A percentile compares a stretch with the other conserved stretches of the same genome.
These are phyloP conservation scores for Scaptodrosophila latifasciaeformis DNA, from an alignment of 2,888 invertebrate species.

Conservation along the genomic window DNA sequence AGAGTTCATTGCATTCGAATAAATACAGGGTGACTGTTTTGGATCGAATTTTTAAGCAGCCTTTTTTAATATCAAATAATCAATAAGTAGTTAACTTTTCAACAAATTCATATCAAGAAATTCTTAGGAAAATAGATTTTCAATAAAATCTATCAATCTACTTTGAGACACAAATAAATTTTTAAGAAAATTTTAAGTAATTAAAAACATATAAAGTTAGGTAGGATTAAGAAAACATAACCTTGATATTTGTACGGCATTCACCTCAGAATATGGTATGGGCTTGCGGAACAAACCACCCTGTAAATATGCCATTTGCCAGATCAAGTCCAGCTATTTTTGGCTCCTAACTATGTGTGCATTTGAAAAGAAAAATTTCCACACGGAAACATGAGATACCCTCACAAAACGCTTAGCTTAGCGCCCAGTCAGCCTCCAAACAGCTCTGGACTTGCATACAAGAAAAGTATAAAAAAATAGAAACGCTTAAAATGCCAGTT, in stretches of 20 bases:
- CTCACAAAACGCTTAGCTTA: slow-evolving; percentile 16
- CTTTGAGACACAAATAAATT: background rate
- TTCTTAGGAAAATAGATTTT: background rate
- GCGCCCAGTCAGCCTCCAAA: slow-evolving; percentile 14
- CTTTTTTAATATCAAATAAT: no score
- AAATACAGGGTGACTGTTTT: slow-evolving; percentile 37
- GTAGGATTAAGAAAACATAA: background rate
- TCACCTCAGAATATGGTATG: no score
- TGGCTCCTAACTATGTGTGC: slow-evolving; percentile 44
- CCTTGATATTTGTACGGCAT: no score
- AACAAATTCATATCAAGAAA: no score
- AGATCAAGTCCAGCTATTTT: slow-evolving; percentile 35
- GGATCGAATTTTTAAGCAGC: no score
- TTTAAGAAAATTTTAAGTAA: no score
- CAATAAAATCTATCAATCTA: background rate
- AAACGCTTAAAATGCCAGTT: slow-evolving; percentile 63
- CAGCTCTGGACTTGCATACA: no score
- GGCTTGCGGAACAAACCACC: slow-evolving; percentile 21
- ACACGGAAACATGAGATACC: slow-evolving; percentile 41
- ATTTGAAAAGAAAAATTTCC: slow-evolving; percentile 49
- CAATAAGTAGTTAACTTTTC: no score
- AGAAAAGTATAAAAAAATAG: slow-evolving; percentile 16
- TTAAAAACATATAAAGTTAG: no score
- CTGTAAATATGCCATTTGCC: slow-evolving; percentile 26
- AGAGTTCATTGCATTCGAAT: slow-evolving; percentile 48